Evolutionary conservation across 2,797 vertebrate species (phyloP), one percentile per base, ranked within the genome.

Genomic region (Hoplostethus mediterraneus): DNA sequence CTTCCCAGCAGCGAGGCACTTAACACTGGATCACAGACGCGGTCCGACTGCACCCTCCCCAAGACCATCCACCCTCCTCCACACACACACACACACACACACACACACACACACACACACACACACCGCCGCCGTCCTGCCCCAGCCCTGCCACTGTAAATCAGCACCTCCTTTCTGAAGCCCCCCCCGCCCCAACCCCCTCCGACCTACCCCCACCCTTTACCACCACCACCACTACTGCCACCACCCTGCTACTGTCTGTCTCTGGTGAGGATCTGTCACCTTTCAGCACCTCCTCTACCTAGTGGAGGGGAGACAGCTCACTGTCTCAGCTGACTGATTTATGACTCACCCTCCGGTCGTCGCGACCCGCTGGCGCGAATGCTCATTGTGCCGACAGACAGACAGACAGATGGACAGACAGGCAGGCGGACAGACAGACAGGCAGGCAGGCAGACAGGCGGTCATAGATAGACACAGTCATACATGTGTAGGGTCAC

Each of bases 1-100:
- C 89, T 90, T 91, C 87, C 84, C 84, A 87, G 79, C 88, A 84
- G 86, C 87, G 73, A 13, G 84, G 87, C 89, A 93, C 91, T 92
- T 92, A 92, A 91, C 84, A 82, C 87, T 75, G 84, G 87, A 92
- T 90, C 89, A 87, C 81, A 82, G 83, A 87, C 71, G 54, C 85
- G 79, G 83, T 66, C 75, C 28, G 12, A 66, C 86, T 70, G 84
- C 84, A 81, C 69, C 71, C 65, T 75, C 76, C 7, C 31, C 53
- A 21, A 21, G 21, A 21, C 21, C 21, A 21, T 67, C 68, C 77
- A 73, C 80, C 73, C 72, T 71, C 57, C 47, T 65, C 62, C 67
- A 61, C 67, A 77, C 67, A 74, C 62, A 69, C 66, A 71, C 48
- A 62, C 65, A 63, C 56, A 63, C 78, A 74, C 64, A 57, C 56